Evolutionary conservation across 2,888 invertebrate species (phyloP), one percentile per base, ranked within the genome.

Genomic region (Lamellibrachia columna): DNA sequence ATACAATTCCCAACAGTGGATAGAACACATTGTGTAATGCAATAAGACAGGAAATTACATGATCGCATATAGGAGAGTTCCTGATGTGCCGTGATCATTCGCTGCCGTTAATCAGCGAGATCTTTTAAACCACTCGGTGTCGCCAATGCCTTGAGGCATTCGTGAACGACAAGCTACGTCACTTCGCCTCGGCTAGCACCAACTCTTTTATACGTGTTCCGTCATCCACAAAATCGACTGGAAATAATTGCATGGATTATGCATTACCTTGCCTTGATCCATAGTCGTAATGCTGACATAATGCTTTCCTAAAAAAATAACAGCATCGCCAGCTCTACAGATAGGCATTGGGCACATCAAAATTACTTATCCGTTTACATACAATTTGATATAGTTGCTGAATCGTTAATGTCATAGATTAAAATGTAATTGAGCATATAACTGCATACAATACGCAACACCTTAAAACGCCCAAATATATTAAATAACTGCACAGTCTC

Each of bases 241-340:
- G 75, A 75, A 75, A 22, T 22, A 75, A 75, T 75, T 75, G 75
- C 75, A 75, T 75, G 75, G 75, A 75, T 75, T 75, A 75, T 75
- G n/a, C 75, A 75, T 75, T 15, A 75, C 75, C 75, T 22, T 22
- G 6, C 22, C 22, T 15, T 75, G n/a, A 75, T 75, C 75, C 15
- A 22, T n/a, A 75, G 75, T 75, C 75, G 75, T 75, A 75, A 75
- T 75, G 75, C 75, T 75, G 75, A 75, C 75, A 75, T 75, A 75
- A 75, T 75, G 75, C n/a, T 75, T 75, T 75, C n/a, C 75, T 75
- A 75, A 75, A 75, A 40, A 75, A 22, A 75, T 75, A 6, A 75
- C 75, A n/a, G 22, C 22, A n/a, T 75, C 75, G 6, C 15, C 75
- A 75, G 75, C 75, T 75, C 22, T 75, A 4, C 22, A 6, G 75